Conservation (phyloP, 2,797 vertebrate genomes). For the Cuniculus paca region DNA sequence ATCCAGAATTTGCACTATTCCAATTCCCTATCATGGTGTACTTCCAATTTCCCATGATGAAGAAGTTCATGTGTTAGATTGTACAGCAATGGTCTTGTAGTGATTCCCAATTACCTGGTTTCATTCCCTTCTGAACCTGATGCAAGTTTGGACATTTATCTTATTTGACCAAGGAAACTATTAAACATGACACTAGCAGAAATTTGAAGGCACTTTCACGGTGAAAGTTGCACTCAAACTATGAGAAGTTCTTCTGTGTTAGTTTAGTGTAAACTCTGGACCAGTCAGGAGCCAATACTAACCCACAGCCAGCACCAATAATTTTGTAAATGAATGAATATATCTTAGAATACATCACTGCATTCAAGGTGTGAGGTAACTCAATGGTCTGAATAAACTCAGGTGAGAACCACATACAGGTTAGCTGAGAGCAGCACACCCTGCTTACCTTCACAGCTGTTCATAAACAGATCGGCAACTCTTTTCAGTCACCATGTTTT, state of each 20-base stretch:
- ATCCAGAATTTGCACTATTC: not conserved
- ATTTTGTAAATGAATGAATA: not conserved
- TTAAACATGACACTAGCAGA: not conserved
- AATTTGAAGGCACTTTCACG: not conserved
- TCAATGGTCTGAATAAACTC: not conserved
- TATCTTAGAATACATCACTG: not conserved
- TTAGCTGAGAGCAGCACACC: not conserved
- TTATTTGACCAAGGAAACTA: not conserved
- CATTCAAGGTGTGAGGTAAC: not conserved
- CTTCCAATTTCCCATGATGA: not conserved
- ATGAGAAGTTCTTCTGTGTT: not conserved
- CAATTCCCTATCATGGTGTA: not conserved
- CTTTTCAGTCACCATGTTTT: not conserved
- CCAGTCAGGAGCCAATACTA: not conserved
- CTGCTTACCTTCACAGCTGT: too few relatives aligned
- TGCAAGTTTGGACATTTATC: not conserved
- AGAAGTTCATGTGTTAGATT: not conserved
- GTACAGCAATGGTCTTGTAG: fast-evolving
- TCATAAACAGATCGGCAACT: not conserved
- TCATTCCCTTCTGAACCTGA: not conserved
- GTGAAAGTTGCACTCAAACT: not conserved
- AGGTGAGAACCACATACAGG: not conserved
- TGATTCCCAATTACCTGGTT: not conserved
- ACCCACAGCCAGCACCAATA: not conserved
- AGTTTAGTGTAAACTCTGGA: not conserved